These are phyloP conservation scores for Thamnophis sirtalis DNA, from an alignment of 2,113 vertebrate species.

Conservation along the genomic window DNA sequence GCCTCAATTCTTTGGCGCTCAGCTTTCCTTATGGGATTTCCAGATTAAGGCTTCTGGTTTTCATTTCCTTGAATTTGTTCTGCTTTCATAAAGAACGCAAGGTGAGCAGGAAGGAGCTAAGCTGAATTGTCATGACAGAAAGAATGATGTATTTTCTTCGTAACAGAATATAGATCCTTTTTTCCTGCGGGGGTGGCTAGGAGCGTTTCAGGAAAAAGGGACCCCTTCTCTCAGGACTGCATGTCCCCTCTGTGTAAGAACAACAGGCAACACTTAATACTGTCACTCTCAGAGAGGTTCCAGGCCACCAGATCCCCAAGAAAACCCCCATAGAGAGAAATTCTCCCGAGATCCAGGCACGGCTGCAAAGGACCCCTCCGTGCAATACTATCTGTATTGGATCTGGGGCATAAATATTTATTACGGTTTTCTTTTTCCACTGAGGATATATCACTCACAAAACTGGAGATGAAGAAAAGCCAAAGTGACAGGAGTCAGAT, in stretches of 20 bases:
- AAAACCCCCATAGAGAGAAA: background rate
- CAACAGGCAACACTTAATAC: background rate
- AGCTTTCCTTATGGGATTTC: background rate
- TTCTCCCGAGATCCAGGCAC: background rate
- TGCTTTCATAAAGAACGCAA: background rate
- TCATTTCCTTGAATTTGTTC: background rate
- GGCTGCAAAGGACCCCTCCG: background rate
- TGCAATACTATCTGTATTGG: constrained; percentile 7
- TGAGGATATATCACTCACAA: constrained; percentile 21
- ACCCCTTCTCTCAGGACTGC: background rate
- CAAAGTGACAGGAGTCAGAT: constrained; percentile 37
- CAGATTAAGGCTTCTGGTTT: background rate
- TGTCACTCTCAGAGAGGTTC: background rate
- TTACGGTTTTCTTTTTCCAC: constrained; percentile 20
- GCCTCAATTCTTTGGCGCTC: too few relatives aligned
- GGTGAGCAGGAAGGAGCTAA: background rate
- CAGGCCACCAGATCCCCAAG: background rate
- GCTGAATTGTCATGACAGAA: background rate
- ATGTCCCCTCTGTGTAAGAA: background rate
- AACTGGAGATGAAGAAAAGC: constrained; percentile 31
- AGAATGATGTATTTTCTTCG: background rate
- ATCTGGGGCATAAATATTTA: constrained; percentile 35
- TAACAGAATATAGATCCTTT: background rate
- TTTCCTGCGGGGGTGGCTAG: background rate
- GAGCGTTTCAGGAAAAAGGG: background rate